These are phyloP conservation scores for Phymanthus crucifer DNA, from an alignment of 92 coral and sea anemone species.

Conservation along the genomic window DNA sequence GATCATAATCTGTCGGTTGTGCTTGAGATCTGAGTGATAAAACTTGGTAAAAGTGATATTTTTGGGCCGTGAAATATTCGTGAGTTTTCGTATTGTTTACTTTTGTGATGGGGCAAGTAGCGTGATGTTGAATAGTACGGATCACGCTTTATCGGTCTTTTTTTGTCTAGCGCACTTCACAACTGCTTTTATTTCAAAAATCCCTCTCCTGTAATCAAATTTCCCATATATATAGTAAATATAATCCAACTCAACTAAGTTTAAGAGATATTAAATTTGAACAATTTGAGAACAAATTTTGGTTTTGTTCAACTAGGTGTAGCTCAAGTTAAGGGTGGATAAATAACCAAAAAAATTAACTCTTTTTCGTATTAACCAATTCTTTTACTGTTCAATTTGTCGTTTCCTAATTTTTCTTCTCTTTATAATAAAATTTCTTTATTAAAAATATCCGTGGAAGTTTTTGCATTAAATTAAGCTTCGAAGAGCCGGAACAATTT, in stretches of 20 bases:
- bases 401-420: background rate
- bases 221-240: background rate
- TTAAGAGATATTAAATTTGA: background rate
- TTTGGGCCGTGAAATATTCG: slow-evolving; percentile 1
- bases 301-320: background rate
- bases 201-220: background rate
- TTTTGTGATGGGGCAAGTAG: slow-evolving; percentile 17
- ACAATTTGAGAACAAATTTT: background rate
- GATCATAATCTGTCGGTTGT: background rate
- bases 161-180: background rate
- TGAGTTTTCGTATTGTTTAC: slow-evolving; percentile 27
- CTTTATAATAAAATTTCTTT: background rate
- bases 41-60: background rate
- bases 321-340: background rate
- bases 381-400: background rate
- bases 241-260: background rate
- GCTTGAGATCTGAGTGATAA: slow-evolving; percentile 10
- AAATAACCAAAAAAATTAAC: background rate
- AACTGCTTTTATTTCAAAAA: background rate
- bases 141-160: slow-evolving; percentile 16
- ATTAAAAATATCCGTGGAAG: background rate
- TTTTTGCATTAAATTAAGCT: background rate
- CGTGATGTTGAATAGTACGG: slow-evolving; percentile 21
- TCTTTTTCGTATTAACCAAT: background rate
- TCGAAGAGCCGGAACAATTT: background rate